phyloP scores from a whole-genome alignment of 2,797 vertebrate genomes.

The Tinamus major region DNA sequence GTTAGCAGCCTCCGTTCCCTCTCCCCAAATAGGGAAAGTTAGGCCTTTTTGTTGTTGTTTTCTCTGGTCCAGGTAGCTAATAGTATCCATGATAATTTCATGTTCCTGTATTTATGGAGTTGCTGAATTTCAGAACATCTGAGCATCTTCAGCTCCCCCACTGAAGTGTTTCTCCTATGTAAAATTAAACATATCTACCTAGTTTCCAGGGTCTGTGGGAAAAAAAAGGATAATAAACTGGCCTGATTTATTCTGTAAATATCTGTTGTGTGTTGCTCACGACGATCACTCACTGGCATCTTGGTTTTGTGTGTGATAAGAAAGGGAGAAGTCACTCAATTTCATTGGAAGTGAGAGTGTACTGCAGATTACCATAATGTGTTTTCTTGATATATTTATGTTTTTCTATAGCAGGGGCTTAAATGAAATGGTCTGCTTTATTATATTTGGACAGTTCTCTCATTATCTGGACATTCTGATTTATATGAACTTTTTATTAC shows the following conservation, averaged over 20 bases:
- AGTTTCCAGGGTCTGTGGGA: neutral
- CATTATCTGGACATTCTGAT: neutral
- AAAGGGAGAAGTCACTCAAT: neutral
- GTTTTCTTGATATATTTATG: neutral
- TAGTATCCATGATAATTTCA: neutral
- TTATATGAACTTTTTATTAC: neutral
- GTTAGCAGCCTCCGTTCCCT: neutral
- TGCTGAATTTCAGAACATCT: neutral
- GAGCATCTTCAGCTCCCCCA: constrained; percentile 13
- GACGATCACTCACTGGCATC: neutral
- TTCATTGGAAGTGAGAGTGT: neutral
- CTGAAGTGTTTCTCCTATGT: constrained; percentile 45
- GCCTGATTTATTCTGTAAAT: neutral
- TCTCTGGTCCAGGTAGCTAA: neutral
- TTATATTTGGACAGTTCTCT: constrained; percentile 5
- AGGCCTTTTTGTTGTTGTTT: neutral
- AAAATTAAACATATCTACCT: constrained; percentile 12
- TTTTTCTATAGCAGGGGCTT: neutral
- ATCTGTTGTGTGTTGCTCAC: constrained; percentile 1
- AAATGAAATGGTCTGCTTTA: constrained; percentile 8
- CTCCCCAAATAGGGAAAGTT: neutral
- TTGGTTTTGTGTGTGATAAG: neutral
- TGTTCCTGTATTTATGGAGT: constrained; percentile 9
- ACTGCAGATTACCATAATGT: neutral
- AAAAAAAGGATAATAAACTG: neutral